Evolutionary conservation across 1,140 invertebrate species (phyloP).

Genomic region (Leptopilina clavipes): DNA sequence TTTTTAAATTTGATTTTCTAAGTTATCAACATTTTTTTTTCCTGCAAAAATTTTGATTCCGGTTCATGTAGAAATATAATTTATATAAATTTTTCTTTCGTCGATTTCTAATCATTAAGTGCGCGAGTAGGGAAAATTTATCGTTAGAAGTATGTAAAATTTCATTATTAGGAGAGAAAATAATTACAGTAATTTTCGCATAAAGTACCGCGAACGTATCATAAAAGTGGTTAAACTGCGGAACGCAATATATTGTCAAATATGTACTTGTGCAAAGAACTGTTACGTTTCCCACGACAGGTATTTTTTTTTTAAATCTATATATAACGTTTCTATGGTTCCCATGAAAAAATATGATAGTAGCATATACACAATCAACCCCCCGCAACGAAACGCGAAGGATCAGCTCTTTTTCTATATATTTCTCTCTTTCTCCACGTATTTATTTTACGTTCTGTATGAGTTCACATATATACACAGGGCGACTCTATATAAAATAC

Average conservation of each 20-base stretch:
- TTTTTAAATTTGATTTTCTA: too few species aligned
- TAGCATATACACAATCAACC: slow-evolving; percentile 15
- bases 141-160: too few species aligned
- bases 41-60: too few species aligned
- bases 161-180: too few species aligned
- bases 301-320: background rate
- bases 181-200: slow-evolving; percentile 20
- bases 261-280: background rate
- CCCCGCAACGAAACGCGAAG: slow-evolving; percentile 42
- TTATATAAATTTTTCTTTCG: too few species aligned
- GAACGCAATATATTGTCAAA: slow-evolving; percentile 8
- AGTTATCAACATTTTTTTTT: too few species aligned
- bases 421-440: slow-evolving; percentile 26
- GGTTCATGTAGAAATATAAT: too few species aligned
- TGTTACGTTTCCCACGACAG: slow-evolving; percentile 29
- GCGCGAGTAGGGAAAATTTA: too few species aligned
- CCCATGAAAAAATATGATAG: slow-evolving; percentile 58
- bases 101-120: too few species aligned
- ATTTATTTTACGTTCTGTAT: slow-evolving; percentile 39
- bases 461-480: background rate
- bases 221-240: slow-evolving; percentile 10
- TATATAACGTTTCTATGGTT: slow-evolving; percentile 45
- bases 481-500: background rate
- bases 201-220: background rate
- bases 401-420: slow-evolving; percentile 34